A percentile compares a stretch with the other conserved stretches of the same genome.
phyloP scores from a whole-genome alignment of 2,113 vertebrate genomes.

The Oryzias celebensis region DNA sequence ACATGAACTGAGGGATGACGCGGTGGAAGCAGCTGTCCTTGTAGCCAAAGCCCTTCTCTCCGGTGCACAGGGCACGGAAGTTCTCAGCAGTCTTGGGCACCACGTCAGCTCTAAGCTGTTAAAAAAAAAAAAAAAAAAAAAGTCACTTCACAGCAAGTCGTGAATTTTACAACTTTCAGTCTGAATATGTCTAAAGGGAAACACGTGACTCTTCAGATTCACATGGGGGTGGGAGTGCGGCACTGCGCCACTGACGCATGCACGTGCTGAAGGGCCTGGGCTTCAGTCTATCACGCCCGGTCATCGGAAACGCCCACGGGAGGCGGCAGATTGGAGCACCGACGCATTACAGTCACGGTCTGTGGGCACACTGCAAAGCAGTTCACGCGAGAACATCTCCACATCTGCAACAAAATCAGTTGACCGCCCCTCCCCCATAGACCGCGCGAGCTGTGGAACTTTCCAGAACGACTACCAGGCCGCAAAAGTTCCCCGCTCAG shows the following conservation, averaged over 20 bases:
- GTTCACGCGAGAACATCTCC: too few species aligned
- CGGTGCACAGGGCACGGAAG: constrained; percentile 89
- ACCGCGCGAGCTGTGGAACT: constrained; percentile 38
- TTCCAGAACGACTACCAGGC: constrained; percentile 48
- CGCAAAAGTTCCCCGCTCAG: too few species aligned
- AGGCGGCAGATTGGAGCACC: neutral
- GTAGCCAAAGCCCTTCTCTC: constrained; percentile 88
- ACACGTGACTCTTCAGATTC: too few species aligned
- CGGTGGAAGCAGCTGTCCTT: constrained; percentile 91
- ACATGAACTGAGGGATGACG: constrained; percentile 91
- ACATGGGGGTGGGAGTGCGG: too few species aligned
- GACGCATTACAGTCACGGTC: too few species aligned
- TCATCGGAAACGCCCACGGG: neutral
- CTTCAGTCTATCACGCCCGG: neutral
- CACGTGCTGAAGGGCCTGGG: too few species aligned
- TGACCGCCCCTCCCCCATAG: neutral
- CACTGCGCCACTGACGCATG: too few species aligned
- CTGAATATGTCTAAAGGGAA: neutral
- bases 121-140: neutral
- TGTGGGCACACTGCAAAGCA: too few species aligned
- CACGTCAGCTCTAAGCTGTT: constrained; percentile 73
- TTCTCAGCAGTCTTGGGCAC: constrained; percentile 95
- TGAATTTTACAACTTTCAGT: neutral
- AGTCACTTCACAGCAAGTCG: too few species aligned
- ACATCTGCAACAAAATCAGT: constrained; percentile 24